These are phyloP conservation scores for Nixonia krombeini DNA, from an alignment of 1,140 invertebrate genomes.

Conservation along the genomic window DNA sequence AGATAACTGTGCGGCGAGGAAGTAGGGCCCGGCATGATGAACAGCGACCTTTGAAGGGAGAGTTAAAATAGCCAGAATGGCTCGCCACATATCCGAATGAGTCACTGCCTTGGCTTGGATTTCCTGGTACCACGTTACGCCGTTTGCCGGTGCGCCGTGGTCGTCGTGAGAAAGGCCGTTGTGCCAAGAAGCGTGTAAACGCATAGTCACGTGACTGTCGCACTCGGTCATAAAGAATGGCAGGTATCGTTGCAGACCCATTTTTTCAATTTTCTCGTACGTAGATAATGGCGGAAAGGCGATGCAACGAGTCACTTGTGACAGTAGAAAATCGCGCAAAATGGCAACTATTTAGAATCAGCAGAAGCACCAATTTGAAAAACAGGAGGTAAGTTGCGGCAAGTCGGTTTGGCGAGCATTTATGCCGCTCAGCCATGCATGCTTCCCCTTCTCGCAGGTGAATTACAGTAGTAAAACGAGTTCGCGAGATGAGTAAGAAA, in stretches of 20 bases:
- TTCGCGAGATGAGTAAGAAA: slow-evolving; percentile 25
- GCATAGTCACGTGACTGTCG: background rate
- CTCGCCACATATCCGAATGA: background rate
- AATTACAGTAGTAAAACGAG: slow-evolving; percentile 35
- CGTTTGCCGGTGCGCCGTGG: background rate
- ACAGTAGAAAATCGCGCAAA: background rate
- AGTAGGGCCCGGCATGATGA: background rate
- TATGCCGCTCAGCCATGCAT: slow-evolving; percentile 50
- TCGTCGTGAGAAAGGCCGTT: slow-evolving; percentile 50
- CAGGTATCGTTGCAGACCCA: no score
- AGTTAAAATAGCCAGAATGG: background rate
- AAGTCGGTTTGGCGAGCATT: slow-evolving; percentile 20
- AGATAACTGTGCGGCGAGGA: background rate
- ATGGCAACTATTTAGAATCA: background rate
- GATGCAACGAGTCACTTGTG: no score
- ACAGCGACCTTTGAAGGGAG: background rate
- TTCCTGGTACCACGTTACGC: slow-evolving; percentile 21
- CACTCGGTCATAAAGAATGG: background rate
- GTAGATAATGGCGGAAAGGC: no score
- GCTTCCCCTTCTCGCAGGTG: slow-evolving; percentile 42
- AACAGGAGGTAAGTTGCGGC: slow-evolving; percentile 6
- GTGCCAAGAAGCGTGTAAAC: background rate
- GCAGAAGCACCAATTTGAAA: background rate
- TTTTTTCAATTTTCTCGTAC: background rate
- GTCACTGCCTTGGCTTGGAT: background rate